Evolutionary conservation across 2,888 invertebrate genomes (phyloP).

Genomic region (Microdon myrmicae): DNA sequence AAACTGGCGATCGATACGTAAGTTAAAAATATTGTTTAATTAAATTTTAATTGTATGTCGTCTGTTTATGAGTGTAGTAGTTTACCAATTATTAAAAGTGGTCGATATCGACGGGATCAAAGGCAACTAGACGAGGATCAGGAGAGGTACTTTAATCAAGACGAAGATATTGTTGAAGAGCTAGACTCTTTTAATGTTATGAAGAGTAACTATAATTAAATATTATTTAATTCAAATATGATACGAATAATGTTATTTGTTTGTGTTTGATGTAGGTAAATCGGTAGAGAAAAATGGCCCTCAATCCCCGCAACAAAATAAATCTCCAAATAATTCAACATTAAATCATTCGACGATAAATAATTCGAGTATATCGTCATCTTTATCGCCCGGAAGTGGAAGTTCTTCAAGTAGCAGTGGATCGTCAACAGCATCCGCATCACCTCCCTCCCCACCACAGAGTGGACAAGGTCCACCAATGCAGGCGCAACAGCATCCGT

Average conservation of each 20-base stretch:
- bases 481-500: constrained; percentile 61
- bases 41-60: not conserved
- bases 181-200: constrained; percentile 66
- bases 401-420: constrained; percentile 57
- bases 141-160: constrained; percentile 99
- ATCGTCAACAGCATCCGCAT: constrained; percentile 50
- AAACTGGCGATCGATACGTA: constrained; percentile 77
- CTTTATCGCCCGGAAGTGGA: constrained; percentile 58
- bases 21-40: constrained; percentile 54
- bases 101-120: constrained; percentile 88
- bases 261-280: constrained; percentile 31
- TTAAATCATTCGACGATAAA: constrained; percentile 54
- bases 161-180: constrained; percentile 90
- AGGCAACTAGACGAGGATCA: constrained; percentile 96
- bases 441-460: constrained; percentile 48
- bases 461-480: constrained; percentile 61
- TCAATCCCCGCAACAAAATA: constrained; percentile 61
- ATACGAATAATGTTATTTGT: not conserved
- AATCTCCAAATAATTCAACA: constrained; percentile 61
- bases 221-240: no score
- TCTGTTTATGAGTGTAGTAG: constrained; percentile 39
- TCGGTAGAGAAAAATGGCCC: constrained; percentile 64
- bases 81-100: constrained; percentile 75
- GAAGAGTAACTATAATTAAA: constrained; percentile 60
- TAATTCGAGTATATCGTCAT: constrained; percentile 60